A percentile compares a stretch with the other conserved stretches of the same genome.
Evolutionary conservation across 1,140 invertebrate genomes (phyloP).

Genomic region (Orchesella cincta): DNA sequence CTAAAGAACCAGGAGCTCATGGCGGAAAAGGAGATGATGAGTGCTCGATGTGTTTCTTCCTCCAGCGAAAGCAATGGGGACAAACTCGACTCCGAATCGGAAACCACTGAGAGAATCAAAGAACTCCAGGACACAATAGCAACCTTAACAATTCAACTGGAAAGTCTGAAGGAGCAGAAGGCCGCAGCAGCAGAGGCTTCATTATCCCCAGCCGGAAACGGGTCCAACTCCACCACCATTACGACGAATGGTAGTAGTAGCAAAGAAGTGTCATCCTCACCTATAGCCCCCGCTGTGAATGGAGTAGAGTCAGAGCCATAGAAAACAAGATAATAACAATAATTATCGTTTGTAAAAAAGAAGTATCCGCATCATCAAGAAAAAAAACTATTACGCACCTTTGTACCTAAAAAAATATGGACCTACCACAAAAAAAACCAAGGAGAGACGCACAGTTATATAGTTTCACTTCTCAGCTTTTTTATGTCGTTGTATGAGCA

Average conservation of each 20-base stretch:
- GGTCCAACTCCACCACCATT: slow-evolving; percentile 15
- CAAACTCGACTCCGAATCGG: slow-evolving; percentile 40
- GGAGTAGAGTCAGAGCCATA: slow-evolving; percentile 16
- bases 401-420: slow-evolving; percentile 6
- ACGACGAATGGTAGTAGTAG: neutral
- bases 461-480: neutral
- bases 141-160: slow-evolving; percentile 17
- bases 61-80: slow-evolving; percentile 42
- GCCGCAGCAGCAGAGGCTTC: neutral
- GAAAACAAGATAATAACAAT: no score
- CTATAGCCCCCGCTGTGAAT: neutral
- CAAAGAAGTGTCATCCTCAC: neutral
- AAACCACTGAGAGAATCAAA: slow-evolving; percentile 45
- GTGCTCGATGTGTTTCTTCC: slow-evolving; percentile 41
- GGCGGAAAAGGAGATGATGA: slow-evolving; percentile 47
- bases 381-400: neutral
- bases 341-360: neutral
- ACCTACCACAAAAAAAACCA: no score
- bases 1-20: slow-evolving; percentile 50
- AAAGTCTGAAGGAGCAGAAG: slow-evolving; percentile 24
- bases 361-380: neutral
- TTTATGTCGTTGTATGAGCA: no score
- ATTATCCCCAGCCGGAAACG: neutral
- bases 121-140: slow-evolving; percentile 42
- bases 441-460: no score